Base-by-base conservation (phyloP, 1,140 invertebrate genomes). In the Ctenoplectra terminalis region DNA sequence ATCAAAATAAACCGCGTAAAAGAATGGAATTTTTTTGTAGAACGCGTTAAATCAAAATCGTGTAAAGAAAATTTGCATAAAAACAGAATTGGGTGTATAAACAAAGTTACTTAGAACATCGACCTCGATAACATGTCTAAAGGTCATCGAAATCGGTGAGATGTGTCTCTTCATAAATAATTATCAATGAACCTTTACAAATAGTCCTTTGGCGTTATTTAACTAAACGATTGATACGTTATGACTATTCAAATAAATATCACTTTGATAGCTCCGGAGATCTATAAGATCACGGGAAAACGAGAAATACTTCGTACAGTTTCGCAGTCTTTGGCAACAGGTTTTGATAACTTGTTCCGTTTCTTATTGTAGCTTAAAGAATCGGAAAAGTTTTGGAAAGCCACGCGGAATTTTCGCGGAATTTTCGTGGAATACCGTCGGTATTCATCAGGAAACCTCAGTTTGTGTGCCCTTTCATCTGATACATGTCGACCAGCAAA, bases 401-500 rank as follows among this genome's bases (percentile, higher is more conserved):
- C 58, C 69, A 66, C 31, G 26, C 23, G 29, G n/a, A 56, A n/a
- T 31, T 23, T 64, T 40, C 23, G 37, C 13, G n/a, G n/a, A n/a
- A n/a, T 2, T 5, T 9, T 4, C 40, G 40, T 40, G 4, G 40
- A 8, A 66, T 56, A 40, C 11, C n/a, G 48, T 52, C 46, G 34
- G 46, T 46, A 48, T 64, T 52, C 56, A 34, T 43, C 3, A 17
- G 15, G 50, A n/a, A 29, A 23, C 2, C 43, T 87, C 60, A 78
- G 13, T 82, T 87, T 15, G 67, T 81, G 29, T 85, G 75, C 17
- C 70, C 67, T 43, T 85, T 78, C 85, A 88, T 84, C 80, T 96
- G 95, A 91, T 97, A 97, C 96, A 98, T 98, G 91, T 98, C 97
- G 60, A 97, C 96, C 40, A 98, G 93, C 0, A 98, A 94, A 52